Evolutionary conservation across 2,888 invertebrate genomes (phyloP).

Genomic region (Bombylius major): DNA sequence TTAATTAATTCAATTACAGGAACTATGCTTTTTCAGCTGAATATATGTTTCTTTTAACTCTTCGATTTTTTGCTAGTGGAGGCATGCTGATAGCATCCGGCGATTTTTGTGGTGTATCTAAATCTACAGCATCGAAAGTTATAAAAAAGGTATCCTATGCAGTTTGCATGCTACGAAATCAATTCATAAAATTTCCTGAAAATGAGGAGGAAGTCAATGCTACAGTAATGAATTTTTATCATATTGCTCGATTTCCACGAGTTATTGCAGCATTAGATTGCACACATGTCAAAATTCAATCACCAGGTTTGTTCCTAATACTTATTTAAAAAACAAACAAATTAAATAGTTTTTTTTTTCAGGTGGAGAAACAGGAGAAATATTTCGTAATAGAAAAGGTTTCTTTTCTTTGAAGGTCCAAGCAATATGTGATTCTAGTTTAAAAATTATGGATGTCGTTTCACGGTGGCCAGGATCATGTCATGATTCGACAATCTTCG

Average conservation of each 20-base stretch:
- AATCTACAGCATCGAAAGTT: too few species aligned
- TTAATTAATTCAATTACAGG: background rate
- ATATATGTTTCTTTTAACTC: background rate
- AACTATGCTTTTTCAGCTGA: background rate
- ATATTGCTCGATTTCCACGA: slow-evolving; percentile 1
- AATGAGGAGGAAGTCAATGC: background rate
- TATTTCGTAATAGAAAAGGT: slow-evolving; percentile 6
- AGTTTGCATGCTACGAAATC: background rate
- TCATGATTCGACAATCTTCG: slow-evolving; percentile 10
- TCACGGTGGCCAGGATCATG: slow-evolving; percentile 10
- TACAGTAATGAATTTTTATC: background rate
- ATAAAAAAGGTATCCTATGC: background rate
- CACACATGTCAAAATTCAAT: slow-evolving; percentile 8
- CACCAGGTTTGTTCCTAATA: slow-evolving; percentile 2
- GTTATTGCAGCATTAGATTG: slow-evolving; percentile 10
- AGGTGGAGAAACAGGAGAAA: slow-evolving; percentile 2
- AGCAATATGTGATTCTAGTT: slow-evolving; percentile 1
- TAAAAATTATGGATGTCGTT: slow-evolving; percentile 4
- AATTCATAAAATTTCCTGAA: background rate
- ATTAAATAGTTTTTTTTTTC: background rate
- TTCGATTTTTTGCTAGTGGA: background rate
- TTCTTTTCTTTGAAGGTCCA: slow-evolving; percentile 6
- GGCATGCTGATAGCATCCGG: background rate
- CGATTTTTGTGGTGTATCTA: background rate
- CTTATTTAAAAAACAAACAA: too few species aligned